Conservation (phyloP, 2,113 vertebrate genomes). For the Platanista minor region DNA sequence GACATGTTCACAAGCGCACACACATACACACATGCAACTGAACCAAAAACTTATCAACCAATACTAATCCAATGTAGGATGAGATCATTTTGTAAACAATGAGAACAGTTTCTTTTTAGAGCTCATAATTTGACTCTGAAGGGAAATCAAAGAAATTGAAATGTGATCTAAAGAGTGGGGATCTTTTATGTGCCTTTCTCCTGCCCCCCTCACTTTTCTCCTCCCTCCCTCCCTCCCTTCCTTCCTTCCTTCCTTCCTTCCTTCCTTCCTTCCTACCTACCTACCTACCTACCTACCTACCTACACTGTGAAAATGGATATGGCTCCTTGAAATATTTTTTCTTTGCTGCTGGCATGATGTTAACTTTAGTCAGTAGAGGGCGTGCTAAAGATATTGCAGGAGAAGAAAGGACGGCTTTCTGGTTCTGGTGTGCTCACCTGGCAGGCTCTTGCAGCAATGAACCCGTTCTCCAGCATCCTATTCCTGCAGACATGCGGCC, state of each 20-base stretch:
- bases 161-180: not conserved
- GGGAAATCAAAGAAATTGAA: not conserved
- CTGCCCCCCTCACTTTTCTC: not conserved
- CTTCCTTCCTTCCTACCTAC: fast-evolving
- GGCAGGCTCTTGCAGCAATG: not conserved
- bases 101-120: not conserved
- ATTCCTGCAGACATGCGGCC: not conserved
- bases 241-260: fast-evolving
- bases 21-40: not conserved
- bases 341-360: not conserved
- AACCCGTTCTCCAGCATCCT: not conserved
- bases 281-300: not conserved
- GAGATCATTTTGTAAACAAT: not conserved
- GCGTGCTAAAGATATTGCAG: not conserved
- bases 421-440: not conserved
- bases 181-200: not conserved
- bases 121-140: not conserved
- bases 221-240: not conserved
- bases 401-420: not conserved
- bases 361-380: not conserved
- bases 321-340: not conserved
- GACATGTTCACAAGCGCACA: not conserved
- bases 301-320: not conserved
- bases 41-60: not conserved
- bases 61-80: not conserved